Conservation (phyloP, 2,113 vertebrate species). For the Mobula hypostoma region DNA sequence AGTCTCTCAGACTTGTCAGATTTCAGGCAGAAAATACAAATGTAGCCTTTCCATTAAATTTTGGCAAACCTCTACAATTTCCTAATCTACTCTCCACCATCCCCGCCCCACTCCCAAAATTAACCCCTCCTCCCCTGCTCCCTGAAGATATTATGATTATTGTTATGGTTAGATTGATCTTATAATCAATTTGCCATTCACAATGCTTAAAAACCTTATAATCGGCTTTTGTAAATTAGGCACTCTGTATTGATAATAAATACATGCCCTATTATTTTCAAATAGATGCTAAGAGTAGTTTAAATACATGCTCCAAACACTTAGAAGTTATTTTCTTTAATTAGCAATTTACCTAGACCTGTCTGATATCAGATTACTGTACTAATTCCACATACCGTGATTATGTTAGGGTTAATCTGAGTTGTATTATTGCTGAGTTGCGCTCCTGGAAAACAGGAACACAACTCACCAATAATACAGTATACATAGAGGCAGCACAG, state of each 20-base stretch:
- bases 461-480: too few relatives aligned
- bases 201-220: background rate
- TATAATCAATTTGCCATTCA: background rate
- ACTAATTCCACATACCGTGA: background rate
- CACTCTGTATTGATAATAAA: background rate
- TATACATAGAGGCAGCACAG: too few relatives aligned
- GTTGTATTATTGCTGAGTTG: too few relatives aligned
- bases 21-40: too few relatives aligned
- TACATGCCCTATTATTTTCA: background rate
- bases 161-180: background rate
- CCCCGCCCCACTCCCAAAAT: too few relatives aligned
- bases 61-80: too few relatives aligned
- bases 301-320: background rate
- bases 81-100: too few relatives aligned
- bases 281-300: background rate
- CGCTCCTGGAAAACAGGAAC: too few relatives aligned
- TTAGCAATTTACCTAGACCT: background rate
- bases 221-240: background rate
- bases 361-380: background rate
- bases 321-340: background rate
- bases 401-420: too few relatives aligned
- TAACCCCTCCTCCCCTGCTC: background rate
- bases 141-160: background rate
- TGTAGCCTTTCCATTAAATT: too few relatives aligned
- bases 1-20: too few relatives aligned